Conservation (phyloP, 2,888 invertebrate genomes). For the Yponomeuta plumbellus region DNA sequence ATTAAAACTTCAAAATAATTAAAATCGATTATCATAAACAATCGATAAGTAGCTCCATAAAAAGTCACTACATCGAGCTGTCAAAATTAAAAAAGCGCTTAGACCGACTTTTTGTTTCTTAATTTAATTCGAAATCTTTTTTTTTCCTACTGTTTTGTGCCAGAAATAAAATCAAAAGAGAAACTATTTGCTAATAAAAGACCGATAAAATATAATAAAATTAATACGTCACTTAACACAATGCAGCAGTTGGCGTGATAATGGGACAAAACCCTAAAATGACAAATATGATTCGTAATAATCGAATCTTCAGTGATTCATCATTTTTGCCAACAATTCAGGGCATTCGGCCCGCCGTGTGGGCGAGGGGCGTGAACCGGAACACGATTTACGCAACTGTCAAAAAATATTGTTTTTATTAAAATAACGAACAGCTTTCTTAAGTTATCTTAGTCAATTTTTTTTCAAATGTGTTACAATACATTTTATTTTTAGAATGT, state of each 20-base stretch:
- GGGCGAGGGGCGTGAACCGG: conserved; percentile 5
- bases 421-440: background rate
- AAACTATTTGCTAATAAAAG: background rate
- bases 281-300: conserved; percentile 1
- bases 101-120: no score
- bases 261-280: conserved; percentile 22
- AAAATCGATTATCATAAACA: no score
- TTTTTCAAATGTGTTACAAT: no score
- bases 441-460: no score
- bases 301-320: conserved; percentile 5
- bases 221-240: background rate
- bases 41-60: no score
- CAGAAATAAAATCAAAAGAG: no score
- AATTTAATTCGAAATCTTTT: no score
- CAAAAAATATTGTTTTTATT: conserved; percentile 3
- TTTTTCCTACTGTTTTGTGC: no score
- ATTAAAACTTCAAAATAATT: no score
- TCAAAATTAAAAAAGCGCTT: no score
- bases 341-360: background rate
- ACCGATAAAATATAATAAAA: background rate
- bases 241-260: background rate
- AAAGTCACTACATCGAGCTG: no score
- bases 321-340: background rate
- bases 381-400: background rate
- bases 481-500: no score